These are phyloP conservation scores for Enteromius afrohamiltoni DNA, from an alignment of 2,797 vertebrate genomes.

Conservation along the genomic window DNA sequence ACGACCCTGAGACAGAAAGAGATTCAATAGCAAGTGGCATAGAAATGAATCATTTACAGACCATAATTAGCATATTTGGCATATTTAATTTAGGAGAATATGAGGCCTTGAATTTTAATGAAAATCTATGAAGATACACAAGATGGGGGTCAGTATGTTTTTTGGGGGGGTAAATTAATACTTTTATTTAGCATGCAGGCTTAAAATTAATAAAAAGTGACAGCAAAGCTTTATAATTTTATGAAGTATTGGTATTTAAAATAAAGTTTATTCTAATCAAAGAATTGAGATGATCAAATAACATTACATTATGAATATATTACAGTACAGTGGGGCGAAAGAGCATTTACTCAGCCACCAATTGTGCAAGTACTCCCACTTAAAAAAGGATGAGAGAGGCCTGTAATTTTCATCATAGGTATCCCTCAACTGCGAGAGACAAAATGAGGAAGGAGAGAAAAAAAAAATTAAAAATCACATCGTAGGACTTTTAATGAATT, in stretches of 20 bases:
- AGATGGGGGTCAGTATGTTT: not conserved
- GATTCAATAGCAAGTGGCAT: not conserved
- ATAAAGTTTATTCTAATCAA: not conserved
- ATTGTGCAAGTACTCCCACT: no score
- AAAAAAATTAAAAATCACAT: no score
- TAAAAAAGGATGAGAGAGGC: no score
- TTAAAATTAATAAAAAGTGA: not conserved
- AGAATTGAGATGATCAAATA: not conserved
- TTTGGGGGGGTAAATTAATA: not conserved
- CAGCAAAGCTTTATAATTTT: not conserved
- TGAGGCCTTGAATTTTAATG: not conserved
- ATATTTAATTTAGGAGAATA: not conserved
- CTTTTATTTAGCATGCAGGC: not conserved
- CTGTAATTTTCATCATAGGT: no score
- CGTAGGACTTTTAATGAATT: no score
- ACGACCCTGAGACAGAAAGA: slow-evolving; percentile 72
- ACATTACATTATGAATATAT: no score
- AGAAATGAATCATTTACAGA: not conserved
- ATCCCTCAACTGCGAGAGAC: no score
- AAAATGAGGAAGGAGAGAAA: no score
- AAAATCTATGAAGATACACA: not conserved
- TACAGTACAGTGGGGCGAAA: not conserved
- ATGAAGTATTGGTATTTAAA: not conserved
- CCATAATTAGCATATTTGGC: not conserved
- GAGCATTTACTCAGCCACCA: no score